These are phyloP conservation scores for Agrilus mali DNA, from an alignment of 2,888 invertebrate species.

Conservation along the genomic window DNA sequence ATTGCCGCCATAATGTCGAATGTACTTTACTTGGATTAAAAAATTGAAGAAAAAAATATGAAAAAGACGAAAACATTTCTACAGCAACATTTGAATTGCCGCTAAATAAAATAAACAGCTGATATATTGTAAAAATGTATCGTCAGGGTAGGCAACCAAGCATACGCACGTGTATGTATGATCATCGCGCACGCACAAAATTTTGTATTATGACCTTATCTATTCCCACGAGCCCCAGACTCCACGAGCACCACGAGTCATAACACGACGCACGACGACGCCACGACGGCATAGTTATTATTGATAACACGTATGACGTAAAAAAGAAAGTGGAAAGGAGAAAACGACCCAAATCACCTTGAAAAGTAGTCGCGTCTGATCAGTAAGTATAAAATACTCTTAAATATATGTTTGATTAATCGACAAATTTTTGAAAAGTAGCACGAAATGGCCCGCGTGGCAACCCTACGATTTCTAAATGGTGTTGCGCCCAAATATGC, in stretches of 20 bases:
- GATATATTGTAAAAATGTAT: too few relatives aligned
- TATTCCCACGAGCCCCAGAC: not conserved
- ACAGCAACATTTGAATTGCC: too few relatives aligned
- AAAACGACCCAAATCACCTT: not conserved
- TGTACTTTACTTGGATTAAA: too few relatives aligned
- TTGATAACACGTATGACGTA: too few relatives aligned
- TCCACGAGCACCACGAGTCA: too few relatives aligned
- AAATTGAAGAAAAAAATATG: too few relatives aligned
- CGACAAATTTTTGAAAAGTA: conserved; percentile 4
- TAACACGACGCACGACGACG: not conserved
- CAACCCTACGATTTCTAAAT: conserved; percentile 25
- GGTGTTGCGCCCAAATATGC: conserved; percentile 20
- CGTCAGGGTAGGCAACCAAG: not conserved
- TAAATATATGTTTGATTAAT: conserved; percentile 4
- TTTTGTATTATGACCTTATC: not conserved
- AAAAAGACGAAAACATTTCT: too few relatives aligned
- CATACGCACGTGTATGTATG: not conserved
- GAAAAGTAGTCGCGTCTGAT: not conserved
- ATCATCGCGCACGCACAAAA: not conserved
- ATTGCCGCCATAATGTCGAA: too few relatives aligned
- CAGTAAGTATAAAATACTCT: not conserved
- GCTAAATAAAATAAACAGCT: too few relatives aligned
- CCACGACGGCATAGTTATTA: too few relatives aligned
- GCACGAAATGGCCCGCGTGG: conserved; percentile 18
- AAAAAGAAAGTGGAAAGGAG: not conserved